phyloP scores from a whole-genome alignment of 2,797 vertebrate genomes.

The Erpetoichthys calabaricus region DNA sequence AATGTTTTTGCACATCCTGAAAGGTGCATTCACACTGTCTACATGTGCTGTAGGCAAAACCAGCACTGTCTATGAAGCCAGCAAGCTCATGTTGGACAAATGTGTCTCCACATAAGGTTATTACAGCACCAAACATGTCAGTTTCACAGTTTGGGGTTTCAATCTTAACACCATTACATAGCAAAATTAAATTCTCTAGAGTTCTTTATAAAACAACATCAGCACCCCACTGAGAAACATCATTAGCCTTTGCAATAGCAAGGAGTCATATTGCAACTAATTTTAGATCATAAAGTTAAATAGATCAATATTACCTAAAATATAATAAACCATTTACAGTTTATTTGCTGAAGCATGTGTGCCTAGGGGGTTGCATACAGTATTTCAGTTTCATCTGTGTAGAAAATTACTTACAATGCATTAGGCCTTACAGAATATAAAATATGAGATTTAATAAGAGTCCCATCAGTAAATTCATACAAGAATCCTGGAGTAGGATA shows the following conservation, averaged over 20 bases:
- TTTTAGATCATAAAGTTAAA: neutral
- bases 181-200: neutral
- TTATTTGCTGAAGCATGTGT: constrained; percentile 17
- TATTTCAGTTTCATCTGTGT: constrained; percentile 20
- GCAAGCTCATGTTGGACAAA: constrained; percentile 12
- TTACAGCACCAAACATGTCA: constrained; percentile 12
- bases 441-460: constrained; percentile 17
- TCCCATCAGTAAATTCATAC: constrained; percentile 13
- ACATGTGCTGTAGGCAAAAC: constrained; percentile 1
- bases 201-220: constrained; percentile 6
- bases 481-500: constrained; percentile 16
- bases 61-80: constrained; percentile 8
- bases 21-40: too few species aligned
- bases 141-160: constrained; percentile 17
- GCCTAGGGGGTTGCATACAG: constrained; percentile 15
- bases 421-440: constrained; percentile 14
- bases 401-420: constrained; percentile 17
- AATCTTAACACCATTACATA: constrained; percentile 5
- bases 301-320: constrained; percentile 11
- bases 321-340: constrained; percentile 21
- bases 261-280: neutral
- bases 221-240: neutral
- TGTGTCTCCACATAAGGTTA: constrained; percentile 13
- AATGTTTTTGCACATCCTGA: too few species aligned
- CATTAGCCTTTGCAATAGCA: neutral